These are phyloP conservation scores for Diloba caeruleocephala DNA, from an alignment of 2,888 invertebrate species.

Conservation along the genomic window DNA sequence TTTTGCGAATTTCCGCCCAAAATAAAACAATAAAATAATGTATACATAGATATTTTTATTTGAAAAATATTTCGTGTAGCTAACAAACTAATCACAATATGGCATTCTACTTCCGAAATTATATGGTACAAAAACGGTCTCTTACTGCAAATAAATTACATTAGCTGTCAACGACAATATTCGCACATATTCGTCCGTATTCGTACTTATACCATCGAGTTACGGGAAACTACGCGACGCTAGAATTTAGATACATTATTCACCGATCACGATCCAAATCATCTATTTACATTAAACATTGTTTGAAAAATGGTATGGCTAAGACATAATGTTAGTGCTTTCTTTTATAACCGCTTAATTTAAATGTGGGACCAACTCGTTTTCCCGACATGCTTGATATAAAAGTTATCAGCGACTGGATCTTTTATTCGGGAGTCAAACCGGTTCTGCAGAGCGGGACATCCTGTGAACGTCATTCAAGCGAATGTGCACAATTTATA, in stretches of 20 bases:
- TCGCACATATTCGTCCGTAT: constrained; percentile 22
- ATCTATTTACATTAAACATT: constrained; percentile 34
- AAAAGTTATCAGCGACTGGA: constrained; percentile 13
- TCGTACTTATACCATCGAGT: constrained; percentile 45
- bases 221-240: constrained; percentile 44
- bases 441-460: constrained; percentile 13
- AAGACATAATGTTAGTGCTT: not conserved
- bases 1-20: constrained; percentile 12
- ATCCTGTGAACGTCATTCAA: not conserved
- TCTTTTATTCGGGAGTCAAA: constrained; percentile 13
- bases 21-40: constrained; percentile 67
- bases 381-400: constrained; percentile 7
- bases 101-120: constrained; percentile 74
- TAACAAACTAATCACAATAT: constrained; percentile 78
- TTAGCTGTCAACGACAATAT: constrained; percentile 41
- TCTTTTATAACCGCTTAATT: constrained; percentile 4
- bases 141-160: constrained; percentile 68
- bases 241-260: constrained; percentile 53
- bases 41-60: constrained; percentile 81
- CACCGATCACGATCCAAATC: constrained; percentile 46
- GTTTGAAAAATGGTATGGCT: constrained; percentile 17
- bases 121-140: constrained; percentile 61
- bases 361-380: not conserved
- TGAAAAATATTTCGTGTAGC: constrained; percentile 79
- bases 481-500: no score